phyloP scores from a whole-genome alignment of 2,888 invertebrate species.

The Ichneumoninae sp. region DNA sequence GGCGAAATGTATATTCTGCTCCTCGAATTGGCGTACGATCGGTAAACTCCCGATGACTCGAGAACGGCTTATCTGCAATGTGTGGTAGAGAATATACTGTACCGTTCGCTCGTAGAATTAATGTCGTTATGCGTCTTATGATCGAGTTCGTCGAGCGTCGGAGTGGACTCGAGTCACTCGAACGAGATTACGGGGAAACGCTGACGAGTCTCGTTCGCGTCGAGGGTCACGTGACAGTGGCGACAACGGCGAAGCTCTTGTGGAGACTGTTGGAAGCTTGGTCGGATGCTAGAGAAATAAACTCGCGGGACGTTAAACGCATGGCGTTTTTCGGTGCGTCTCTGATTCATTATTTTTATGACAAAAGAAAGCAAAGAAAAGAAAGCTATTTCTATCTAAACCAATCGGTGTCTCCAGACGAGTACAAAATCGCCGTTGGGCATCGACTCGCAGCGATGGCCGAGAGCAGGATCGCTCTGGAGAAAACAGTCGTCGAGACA shows the following conservation, averaged over 20 bases:
- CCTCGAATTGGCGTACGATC: constrained; percentile 78
- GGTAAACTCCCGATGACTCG: constrained; percentile 67
- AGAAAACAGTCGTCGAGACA: constrained; percentile 52
- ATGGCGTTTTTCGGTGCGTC: background rate
- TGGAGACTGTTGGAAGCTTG: constrained; percentile 42
- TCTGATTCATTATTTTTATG: background rate
- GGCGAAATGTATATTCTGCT: constrained; percentile 77
- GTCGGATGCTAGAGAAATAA: background rate
- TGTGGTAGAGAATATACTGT: background rate
- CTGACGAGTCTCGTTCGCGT: background rate
- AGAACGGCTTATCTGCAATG: background rate
- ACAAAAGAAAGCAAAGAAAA: background rate
- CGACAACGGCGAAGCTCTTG: constrained; percentile 51
- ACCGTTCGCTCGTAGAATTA: constrained; percentile 61
- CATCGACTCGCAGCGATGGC: constrained; percentile 68
- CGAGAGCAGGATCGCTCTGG: constrained; percentile 71
- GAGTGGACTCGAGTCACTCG: constrained; percentile 10
- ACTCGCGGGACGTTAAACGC: background rate
- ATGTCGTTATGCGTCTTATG: constrained; percentile 69
- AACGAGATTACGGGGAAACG: background rate
- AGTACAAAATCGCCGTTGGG: constrained; percentile 68
- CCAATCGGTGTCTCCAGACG: constrained; percentile 60
- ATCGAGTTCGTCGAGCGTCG: constrained; percentile 62
- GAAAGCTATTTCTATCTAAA: background rate
- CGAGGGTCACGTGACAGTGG: constrained; percentile 1